Evolutionary conservation across 1,140 invertebrate species (phyloP), one percentile per base, ranked within the genome.

Genomic region (Drosophila burlai): DNA sequence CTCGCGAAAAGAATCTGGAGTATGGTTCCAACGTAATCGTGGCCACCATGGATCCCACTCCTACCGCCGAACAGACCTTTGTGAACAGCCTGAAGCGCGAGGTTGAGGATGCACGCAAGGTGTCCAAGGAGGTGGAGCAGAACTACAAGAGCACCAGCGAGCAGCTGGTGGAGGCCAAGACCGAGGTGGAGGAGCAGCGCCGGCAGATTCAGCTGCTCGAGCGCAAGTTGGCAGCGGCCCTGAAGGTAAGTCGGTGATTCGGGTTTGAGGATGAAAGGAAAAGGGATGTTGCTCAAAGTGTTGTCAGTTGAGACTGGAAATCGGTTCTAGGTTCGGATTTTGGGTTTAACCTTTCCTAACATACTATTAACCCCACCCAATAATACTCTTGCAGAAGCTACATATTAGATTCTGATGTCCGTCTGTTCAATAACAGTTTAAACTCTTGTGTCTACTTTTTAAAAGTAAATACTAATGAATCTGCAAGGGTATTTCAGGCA

Each of bases 181-280:
- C 94, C 21, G 96, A 97, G 87, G 93, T 97, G 45, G 97, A 97
- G 91, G 97, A 97, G 93, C 94, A 96, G 64, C 97, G 96, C 87
- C 95, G 95, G 83, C 95, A 95, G 91, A 97, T 97, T 77, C 94
- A 95, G 50, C 94, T 96, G 81, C 93, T 97, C 68, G 97, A 97
- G 90, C 96, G 95, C 85, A 95, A 95, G 93, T 87, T 96, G 74
- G 94, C 95, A 89, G 95, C 95, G 75, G 92, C 90, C 31, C 64
- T 95, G 74, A 93, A 94, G 94, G 95, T 95, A 93, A 93, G 81
- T 58, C 1, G 15, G 6, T n/a, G 1, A 18, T 29, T 13, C 0
- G 15, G 24, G 21, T 15, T 64, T 3, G 21, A 36, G 29, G 18
- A n/a, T 31, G 11, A n/a, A n/a, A 42, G 24, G 38, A 21, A 26